Evolutionary conservation across 2,113 vertebrate genomes (phyloP).

Genomic region (Castor canadensis): DNA sequence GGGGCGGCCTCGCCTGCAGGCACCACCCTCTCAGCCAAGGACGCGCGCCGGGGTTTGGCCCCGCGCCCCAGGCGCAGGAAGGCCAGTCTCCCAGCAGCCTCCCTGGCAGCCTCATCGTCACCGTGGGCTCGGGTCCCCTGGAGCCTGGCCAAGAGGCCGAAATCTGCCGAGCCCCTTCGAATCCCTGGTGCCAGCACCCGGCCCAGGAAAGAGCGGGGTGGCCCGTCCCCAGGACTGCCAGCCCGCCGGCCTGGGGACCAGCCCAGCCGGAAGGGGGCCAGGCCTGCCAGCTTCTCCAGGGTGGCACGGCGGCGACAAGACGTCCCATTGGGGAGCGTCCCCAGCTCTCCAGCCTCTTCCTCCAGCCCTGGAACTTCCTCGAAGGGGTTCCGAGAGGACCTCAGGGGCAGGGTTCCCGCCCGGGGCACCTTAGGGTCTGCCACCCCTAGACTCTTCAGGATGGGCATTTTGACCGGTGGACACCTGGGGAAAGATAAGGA

Average conservation of each 20-base stretch:
- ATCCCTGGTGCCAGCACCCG: slow-evolving; percentile 66
- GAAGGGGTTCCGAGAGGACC: slow-evolving; percentile 90
- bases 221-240: slow-evolving; percentile 78
- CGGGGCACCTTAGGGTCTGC: slow-evolving; percentile 74
- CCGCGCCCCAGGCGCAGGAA: slow-evolving; percentile 90
- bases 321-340: slow-evolving; percentile 79
- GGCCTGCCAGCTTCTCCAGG: slow-evolving; percentile 89
- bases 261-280: slow-evolving; percentile 89
- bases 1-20: slow-evolving; percentile 64
- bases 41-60: slow-evolving; percentile 85
- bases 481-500: slow-evolving; percentile 7
- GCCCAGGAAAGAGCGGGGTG: slow-evolving; percentile 81
- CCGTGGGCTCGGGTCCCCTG: slow-evolving; percentile 75
- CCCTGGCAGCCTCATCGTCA: slow-evolving; percentile 75
- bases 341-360: slow-evolving; percentile 82
- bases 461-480: slow-evolving; percentile 84
- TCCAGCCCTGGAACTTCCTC: slow-evolving; percentile 83
- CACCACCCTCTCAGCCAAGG: slow-evolving; percentile 81
- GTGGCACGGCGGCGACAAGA: slow-evolving; percentile 81
- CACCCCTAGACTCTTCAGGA: slow-evolving; percentile 87
- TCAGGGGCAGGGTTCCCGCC: slow-evolving; percentile 82
- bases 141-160: slow-evolving; percentile 85
- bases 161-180: slow-evolving; percentile 90
- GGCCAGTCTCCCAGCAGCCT: slow-evolving; percentile 82
- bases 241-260: slow-evolving; percentile 81